Evolutionary conservation across 2,113 vertebrate species (phyloP).

Genomic region (Rhegmatorhina hoffmannsi): DNA sequence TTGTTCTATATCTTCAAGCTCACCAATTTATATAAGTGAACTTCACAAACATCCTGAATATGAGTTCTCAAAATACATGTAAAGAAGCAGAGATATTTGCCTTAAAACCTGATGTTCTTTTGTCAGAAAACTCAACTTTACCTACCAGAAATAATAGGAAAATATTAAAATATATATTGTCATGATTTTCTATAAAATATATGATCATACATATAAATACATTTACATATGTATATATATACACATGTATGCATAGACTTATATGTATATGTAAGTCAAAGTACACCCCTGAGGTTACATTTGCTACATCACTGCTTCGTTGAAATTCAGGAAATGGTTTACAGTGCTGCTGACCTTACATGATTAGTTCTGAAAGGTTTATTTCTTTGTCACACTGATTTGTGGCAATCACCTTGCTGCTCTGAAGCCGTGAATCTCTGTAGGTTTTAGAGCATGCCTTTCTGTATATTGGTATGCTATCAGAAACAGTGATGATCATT

Average conservation of each 20-base stretch:
- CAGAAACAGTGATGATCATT: neutral
- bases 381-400: slow-evolving; percentile 46
- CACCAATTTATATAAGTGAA: neutral
- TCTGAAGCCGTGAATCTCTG: slow-evolving; percentile 7
- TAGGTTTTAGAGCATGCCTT: neutral
- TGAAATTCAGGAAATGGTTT: slow-evolving; percentile 26
- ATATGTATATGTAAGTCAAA: neutral
- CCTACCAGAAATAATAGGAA: neutral
- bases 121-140: neutral
- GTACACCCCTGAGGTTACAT: neutral
- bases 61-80: neutral
- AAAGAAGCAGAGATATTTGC: neutral
- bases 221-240: no score
- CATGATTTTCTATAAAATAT: neutral
- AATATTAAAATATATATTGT: neutral
- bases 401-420: slow-evolving; percentile 39
- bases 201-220: neutral
- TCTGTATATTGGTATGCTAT: neutral
- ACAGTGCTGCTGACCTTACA: slow-evolving; percentile 12
- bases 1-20: neutral
- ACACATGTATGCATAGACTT: rapidly evolving
- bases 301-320: neutral
- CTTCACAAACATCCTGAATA: neutral
- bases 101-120: neutral
- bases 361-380: slow-evolving; percentile 31